Evolutionary conservation across 2,113 vertebrate genomes (phyloP).

Genomic region (Meles meles): DNA sequence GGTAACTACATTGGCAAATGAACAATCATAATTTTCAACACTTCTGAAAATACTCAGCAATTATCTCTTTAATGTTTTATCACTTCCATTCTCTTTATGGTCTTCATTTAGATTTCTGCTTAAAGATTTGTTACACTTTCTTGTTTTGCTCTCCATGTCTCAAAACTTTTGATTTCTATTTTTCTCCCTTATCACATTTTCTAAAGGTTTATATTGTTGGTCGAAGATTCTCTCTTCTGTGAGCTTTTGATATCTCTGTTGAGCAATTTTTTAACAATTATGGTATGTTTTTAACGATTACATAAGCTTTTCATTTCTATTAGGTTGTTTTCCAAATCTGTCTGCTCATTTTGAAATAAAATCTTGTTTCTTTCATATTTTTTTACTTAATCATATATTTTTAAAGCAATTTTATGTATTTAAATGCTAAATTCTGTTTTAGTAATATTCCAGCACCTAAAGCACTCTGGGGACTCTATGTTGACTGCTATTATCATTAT

Average conservation of each 20-base stretch:
- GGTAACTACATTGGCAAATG: background rate
- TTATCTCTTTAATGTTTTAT: background rate
- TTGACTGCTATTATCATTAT: background rate
- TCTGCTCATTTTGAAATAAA: background rate
- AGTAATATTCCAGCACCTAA: background rate
- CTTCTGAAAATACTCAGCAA: background rate
- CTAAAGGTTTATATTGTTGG: background rate
- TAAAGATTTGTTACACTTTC: background rate
- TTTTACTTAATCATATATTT: background rate
- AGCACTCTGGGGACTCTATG: background rate
- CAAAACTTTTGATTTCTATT: background rate
- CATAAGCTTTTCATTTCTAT: background rate
- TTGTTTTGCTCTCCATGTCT: background rate
- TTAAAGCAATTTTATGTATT: background rate
- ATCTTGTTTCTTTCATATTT: background rate
- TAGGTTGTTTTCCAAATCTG: background rate
- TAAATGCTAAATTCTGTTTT: background rate
- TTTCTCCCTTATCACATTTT: background rate
- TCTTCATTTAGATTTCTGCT: background rate
- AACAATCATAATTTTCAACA: background rate
- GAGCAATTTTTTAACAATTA: background rate
- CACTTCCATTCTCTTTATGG: background rate
- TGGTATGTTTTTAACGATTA: background rate
- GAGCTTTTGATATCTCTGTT: background rate
- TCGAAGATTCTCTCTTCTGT: background rate